Evolutionary conservation across 2,797 vertebrate species (phyloP).

Genomic region (Brachyrhaphis roseni): DNA sequence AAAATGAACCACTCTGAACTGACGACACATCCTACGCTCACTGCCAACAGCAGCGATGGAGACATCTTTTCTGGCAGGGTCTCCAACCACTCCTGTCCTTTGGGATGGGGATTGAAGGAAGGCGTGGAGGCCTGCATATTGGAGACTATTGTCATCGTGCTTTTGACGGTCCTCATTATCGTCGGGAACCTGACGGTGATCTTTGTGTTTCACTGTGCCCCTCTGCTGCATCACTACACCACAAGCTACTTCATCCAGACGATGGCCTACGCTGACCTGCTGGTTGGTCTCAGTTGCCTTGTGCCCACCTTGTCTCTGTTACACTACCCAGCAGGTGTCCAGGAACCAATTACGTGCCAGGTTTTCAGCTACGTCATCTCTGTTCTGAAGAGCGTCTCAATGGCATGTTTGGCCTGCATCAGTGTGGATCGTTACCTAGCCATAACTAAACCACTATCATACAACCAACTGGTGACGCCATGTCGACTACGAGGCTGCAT

Average conservation of each 20-base stretch:
- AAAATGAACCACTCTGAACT: constrained; percentile 92
- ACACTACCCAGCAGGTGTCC: constrained; percentile 92
- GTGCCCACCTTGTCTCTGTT: constrained; percentile 96
- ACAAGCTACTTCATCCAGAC: constrained; percentile 99
- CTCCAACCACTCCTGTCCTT: constrained; percentile 91
- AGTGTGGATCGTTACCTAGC: constrained; percentile 97
- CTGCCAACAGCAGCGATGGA: constrained; percentile 83
- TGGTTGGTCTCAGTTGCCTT: constrained; percentile 97
- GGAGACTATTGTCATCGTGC: constrained; percentile 93
- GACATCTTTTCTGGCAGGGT: constrained; percentile 76
- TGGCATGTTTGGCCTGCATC: constrained; percentile 98
- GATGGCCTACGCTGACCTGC: constrained; percentile 97
- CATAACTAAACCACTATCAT: constrained; percentile 96
- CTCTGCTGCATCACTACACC: constrained; percentile 96
- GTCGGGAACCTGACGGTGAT: constrained; percentile 96
- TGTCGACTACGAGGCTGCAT: constrained; percentile 96
- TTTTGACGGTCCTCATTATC: constrained; percentile 95
- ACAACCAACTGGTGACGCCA: constrained; percentile 97
- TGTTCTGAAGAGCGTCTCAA: constrained; percentile 97
- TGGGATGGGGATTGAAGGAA: constrained; percentile 91
- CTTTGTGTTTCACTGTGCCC: constrained; percentile 98
- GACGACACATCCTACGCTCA: constrained; percentile 80
- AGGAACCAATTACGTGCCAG: constrained; percentile 95
- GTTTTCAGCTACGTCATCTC: constrained; percentile 98
- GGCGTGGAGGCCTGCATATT: constrained; percentile 90